Percentiles rank a stretch among this genome's conserved stretches.
phyloP scores from a whole-genome alignment of 2,113 vertebrate species.

The Tautogolabrus adspersus region DNA sequence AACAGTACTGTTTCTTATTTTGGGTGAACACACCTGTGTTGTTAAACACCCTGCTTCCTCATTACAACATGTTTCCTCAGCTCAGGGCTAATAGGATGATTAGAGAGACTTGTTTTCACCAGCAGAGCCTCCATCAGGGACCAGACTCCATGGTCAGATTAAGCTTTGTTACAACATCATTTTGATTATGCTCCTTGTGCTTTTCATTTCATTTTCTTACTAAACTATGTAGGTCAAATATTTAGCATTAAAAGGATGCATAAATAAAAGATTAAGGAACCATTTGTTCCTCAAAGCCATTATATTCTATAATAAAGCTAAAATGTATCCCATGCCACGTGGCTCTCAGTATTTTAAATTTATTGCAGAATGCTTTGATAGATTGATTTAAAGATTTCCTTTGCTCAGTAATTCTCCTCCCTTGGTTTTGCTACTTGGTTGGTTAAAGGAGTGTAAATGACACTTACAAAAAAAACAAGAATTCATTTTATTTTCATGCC shows the following conservation, averaged over 20 bases:
- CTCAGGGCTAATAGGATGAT: slow-evolving; percentile 57
- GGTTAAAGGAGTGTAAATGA: neutral
- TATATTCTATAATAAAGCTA: too few species aligned
- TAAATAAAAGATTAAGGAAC: neutral
- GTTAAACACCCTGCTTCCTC: slow-evolving; percentile 37
- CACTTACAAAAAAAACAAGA: neutral
- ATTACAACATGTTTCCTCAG: slow-evolving; percentile 68
- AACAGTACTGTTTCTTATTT: slow-evolving; percentile 10
- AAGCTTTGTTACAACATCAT: slow-evolving; percentile 14
- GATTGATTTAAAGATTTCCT: too few species aligned
- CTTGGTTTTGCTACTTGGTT: too few species aligned
- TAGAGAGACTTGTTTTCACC: slow-evolving; percentile 65
- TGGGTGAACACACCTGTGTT: slow-evolving; percentile 11
- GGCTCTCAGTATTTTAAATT: neutral
- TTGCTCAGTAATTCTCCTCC: too few species aligned
- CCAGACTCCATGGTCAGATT: neutral
- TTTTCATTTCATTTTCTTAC: too few species aligned
- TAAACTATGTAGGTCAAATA: too few species aligned
- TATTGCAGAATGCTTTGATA: neutral
- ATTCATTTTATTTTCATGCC: neutral
- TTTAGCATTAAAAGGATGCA: neutral
- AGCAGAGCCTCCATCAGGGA: slow-evolving; percentile 46
- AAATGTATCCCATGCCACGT: too few species aligned
- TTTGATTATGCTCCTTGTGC: neutral
- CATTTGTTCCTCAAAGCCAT: too few species aligned